phyloP scores from a whole-genome alignment of 2,113 vertebrate genomes.

The Siphamia tubifer region DNA sequence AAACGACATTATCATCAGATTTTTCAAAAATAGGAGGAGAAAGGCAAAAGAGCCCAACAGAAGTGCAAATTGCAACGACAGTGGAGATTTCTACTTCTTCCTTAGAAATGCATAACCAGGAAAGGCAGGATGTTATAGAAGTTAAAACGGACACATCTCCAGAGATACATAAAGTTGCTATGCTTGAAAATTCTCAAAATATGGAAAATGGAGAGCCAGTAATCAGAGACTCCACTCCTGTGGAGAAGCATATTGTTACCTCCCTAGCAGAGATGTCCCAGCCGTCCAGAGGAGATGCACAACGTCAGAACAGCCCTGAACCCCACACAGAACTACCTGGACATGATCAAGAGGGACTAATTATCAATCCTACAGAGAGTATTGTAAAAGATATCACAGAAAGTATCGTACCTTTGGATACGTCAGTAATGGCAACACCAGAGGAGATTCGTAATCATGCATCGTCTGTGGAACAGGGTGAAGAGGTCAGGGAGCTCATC shows the following conservation, averaged over 20 bases:
- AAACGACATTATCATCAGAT: not conserved
- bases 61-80: not conserved
- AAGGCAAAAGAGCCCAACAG: not conserved
- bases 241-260: not conserved
- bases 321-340: not conserved
- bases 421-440: not conserved
- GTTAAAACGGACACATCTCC: not conserved
- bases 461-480: not conserved
- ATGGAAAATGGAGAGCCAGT: not conserved
- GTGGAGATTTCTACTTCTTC: not conserved
- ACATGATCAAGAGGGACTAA: not conserved
- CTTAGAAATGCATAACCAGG: not conserved
- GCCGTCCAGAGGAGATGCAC: not conserved
- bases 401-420: not conserved
- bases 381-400: not conserved
- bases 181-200: not conserved
- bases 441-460: slow-evolving; percentile 15
- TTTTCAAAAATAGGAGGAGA: not conserved
- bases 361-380: not conserved
- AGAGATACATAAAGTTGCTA: too few species aligned
- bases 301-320: not conserved
- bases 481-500: not conserved
- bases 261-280: not conserved
- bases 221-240: too few species aligned
- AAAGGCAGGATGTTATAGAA: not conserved